phyloP scores from a whole-genome alignment of 2,797 vertebrate species.

The Sebastes nivosus region DNA sequence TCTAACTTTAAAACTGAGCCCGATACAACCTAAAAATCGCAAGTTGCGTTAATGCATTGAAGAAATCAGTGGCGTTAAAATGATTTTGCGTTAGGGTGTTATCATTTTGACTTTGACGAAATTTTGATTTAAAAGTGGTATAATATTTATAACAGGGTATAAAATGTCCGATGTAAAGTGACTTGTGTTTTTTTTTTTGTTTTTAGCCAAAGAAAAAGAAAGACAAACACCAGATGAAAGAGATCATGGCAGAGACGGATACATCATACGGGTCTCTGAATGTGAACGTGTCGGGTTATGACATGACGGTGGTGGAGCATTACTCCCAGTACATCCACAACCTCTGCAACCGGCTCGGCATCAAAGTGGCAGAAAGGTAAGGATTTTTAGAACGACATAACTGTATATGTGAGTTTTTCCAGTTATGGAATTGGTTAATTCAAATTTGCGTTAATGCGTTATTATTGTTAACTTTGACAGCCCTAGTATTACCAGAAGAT shows the following conservation, averaged over 20 bases:
- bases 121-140: too few species aligned
- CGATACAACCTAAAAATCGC: too few species aligned
- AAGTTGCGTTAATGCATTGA: too few species aligned
- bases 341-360: conserved; percentile 86
- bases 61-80: too few species aligned
- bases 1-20: too few species aligned
- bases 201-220: conserved; percentile 82
- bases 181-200: background rate
- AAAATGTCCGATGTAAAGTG: too few species aligned
- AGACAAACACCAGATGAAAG: conserved; percentile 80
- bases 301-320: conserved; percentile 90
- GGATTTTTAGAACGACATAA: background rate
- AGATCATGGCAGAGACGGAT: conserved; percentile 77
- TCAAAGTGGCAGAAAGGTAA: conserved; percentile 88
- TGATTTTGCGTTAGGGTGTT: too few species aligned
- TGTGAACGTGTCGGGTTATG: conserved; percentile 86
- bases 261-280: conserved; percentile 88
- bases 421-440: background rate
- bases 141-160: too few species aligned
- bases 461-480: too few species aligned
- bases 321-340: conserved; percentile 89
- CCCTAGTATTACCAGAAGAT: too few species aligned
- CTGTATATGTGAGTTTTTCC: background rate
- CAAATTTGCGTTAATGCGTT: too few species aligned
- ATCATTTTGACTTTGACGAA: too few species aligned